Percentiles rank a stretch among this genome's conserved stretches.
phyloP scores from a whole-genome alignment of 1,140 invertebrate genomes.

The Philopotamus ludificatus region DNA sequence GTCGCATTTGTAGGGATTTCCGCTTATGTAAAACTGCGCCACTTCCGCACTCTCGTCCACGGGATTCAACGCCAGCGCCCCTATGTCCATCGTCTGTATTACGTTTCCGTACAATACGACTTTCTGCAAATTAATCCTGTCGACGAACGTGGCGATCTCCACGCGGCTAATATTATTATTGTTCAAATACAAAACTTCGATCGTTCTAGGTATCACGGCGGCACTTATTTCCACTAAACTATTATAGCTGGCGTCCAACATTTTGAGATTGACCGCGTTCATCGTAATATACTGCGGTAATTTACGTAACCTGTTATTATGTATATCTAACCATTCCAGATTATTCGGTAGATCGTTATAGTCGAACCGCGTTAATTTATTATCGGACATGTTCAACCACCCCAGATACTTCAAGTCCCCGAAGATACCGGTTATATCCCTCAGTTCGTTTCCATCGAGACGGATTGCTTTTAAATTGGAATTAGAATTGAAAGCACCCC shows the following conservation, averaged over 20 bases:
- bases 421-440: slow-evolving; percentile 67
- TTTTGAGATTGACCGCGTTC: slow-evolving; percentile 63
- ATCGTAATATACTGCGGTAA: slow-evolving; percentile 57
- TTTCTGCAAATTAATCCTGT: slow-evolving; percentile 66
- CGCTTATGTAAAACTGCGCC: slow-evolving; percentile 76
- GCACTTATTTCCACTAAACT: slow-evolving; percentile 66
- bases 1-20: slow-evolving; percentile 80
- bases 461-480: slow-evolving; percentile 64
- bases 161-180: slow-evolving; percentile 72
- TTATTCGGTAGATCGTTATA: slow-evolving; percentile 66
- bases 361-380: slow-evolving; percentile 66
- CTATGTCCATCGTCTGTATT: slow-evolving; percentile 70
- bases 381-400: slow-evolving; percentile 72
- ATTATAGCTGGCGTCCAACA: slow-evolving; percentile 76
- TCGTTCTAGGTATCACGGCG: slow-evolving; percentile 67
- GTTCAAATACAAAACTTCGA: slow-evolving; percentile 74
- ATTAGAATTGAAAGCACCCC: slow-evolving; percentile 65
- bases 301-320: slow-evolving; percentile 63
- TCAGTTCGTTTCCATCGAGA: slow-evolving; percentile 67
- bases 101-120: slow-evolving; percentile 77
- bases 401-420: slow-evolving; percentile 63
- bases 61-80: slow-evolving; percentile 66
- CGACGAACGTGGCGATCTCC: slow-evolving; percentile 70
- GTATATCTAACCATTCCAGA: slow-evolving; percentile 70
- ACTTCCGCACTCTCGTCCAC: slow-evolving; percentile 65